Conservation (phyloP, 2,113 vertebrate genomes). For the Acrocephalus arundinaceus region DNA sequence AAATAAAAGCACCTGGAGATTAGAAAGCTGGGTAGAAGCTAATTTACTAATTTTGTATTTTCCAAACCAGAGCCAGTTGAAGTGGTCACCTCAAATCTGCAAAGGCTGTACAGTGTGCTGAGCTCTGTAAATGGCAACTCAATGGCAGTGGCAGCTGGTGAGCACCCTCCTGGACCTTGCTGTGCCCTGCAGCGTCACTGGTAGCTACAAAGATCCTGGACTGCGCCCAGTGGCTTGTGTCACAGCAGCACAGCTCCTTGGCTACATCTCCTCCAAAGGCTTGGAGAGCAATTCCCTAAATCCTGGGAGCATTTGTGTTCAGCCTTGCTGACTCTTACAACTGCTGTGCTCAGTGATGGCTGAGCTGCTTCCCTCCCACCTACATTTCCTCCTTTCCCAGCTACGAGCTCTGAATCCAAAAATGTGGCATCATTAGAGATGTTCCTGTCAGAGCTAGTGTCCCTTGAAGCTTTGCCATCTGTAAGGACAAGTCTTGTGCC, state of each 20-base stretch:
- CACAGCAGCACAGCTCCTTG: neutral
- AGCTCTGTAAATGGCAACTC: neutral
- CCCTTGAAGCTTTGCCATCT: neutral
- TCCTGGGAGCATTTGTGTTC: neutral
- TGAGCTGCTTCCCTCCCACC: neutral
- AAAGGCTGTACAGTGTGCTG: neutral
- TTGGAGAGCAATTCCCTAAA: neutral
- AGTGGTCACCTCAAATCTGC: neutral
- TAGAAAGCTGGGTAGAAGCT: neutral
- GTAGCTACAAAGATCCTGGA: neutral
- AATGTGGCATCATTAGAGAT: accelerated
- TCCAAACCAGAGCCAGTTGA: neutral
- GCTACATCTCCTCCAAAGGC: neutral
- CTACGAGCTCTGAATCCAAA: neutral
- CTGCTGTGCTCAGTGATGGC: neutral
- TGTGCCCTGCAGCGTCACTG: neutral
- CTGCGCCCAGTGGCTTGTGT: neutral
- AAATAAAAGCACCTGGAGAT: neutral
- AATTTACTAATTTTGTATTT: neutral
- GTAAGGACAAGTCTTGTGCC: neutral
- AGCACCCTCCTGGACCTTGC: neutral
- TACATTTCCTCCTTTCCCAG: neutral
- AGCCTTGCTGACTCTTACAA: neutral
- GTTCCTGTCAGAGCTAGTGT: neutral
- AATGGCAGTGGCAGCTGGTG: neutral